phyloP scores from a whole-genome alignment of 2,113 vertebrate genomes.

The Odocoileus virginianus region DNA sequence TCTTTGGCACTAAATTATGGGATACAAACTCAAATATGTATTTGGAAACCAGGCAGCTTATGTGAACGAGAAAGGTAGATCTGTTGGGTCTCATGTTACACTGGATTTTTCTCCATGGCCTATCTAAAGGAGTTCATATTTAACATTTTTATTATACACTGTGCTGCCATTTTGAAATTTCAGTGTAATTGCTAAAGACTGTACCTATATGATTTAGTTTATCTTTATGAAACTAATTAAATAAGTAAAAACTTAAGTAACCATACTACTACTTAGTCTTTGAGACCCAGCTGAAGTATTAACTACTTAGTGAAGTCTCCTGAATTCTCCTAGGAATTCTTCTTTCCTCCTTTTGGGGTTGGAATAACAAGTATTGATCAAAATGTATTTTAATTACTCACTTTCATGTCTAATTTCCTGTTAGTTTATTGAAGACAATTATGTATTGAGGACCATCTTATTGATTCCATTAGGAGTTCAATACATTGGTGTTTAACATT shows the following conservation, averaged over 20 bases:
- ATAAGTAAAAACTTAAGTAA: background rate
- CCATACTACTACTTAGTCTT: background rate
- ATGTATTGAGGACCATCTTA: background rate
- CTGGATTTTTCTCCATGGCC: background rate
- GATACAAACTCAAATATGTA: background rate
- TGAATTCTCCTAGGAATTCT: background rate
- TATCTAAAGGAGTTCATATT: background rate
- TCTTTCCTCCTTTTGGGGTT: background rate
- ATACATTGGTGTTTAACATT: background rate
- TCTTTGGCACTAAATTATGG: background rate
- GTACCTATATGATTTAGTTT: background rate
- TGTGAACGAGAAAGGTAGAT: background rate
- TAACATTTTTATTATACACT: background rate
- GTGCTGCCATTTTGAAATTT: background rate
- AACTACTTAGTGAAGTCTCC: background rate
- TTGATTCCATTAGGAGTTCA: background rate
- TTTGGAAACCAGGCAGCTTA: background rate
- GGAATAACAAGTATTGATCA: background rate
- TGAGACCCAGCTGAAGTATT: background rate
- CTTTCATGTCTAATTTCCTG: background rate
- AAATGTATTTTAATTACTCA: slow-evolving; percentile 5
- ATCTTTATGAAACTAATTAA: slow-evolving; percentile 32
- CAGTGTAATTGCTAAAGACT: background rate
- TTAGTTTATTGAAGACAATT: slow-evolving; percentile 13
- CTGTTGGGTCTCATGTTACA: background rate